Evolutionary conservation across 1,140 invertebrate species (phyloP), one percentile per base, ranked within the genome.

Genomic region (Eriocheir sinensis): DNA sequence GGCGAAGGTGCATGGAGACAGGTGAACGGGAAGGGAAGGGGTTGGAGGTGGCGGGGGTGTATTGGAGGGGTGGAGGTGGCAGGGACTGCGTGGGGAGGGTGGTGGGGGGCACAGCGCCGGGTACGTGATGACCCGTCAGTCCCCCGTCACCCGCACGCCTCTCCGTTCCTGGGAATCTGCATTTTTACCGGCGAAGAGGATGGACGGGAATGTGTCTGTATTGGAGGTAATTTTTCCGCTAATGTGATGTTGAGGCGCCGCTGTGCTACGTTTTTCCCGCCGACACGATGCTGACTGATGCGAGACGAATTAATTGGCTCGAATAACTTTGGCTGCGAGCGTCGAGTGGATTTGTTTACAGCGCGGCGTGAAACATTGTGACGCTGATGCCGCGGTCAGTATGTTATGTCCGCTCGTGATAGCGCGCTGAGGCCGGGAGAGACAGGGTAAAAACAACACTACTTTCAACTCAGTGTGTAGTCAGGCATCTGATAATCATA

Each of bases 231-330:
- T 72, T 72, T 72, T 72, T 72, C 60, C 12, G 27, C 60, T 72
- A 72, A 72, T 72, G 60, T 72, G 60, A 72, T 72, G 60, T n/a
- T 72, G 60, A 72, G n/a, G 60, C 60, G 60, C 60, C 60, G 60
- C 60, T 72, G 60, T 72, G 60, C 60, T 72, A 12, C 0, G n/a
- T 72, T 72, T 72, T 72, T n/a, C 27, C 60, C 60, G 60, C 21
- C 6, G 60, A 72, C 60, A 21, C 21, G 60, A 72, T 2, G 27
- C 12, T 72, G 60, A 72, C 60, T 72, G 60, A 72, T n/a, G 60
- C n/a, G 60, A 72, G 60, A 72, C 60, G 60, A 72, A 72, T 72
- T 72, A 72, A 72, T 72, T 72, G 60, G 60, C 60, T 72, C 27
- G 60, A 72, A 72, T 72, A 72, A 72, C 60, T 72, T 72, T 72